phyloP scores from a whole-genome alignment of 2,888 invertebrate species.

The Schizotus pectinicornis region DNA sequence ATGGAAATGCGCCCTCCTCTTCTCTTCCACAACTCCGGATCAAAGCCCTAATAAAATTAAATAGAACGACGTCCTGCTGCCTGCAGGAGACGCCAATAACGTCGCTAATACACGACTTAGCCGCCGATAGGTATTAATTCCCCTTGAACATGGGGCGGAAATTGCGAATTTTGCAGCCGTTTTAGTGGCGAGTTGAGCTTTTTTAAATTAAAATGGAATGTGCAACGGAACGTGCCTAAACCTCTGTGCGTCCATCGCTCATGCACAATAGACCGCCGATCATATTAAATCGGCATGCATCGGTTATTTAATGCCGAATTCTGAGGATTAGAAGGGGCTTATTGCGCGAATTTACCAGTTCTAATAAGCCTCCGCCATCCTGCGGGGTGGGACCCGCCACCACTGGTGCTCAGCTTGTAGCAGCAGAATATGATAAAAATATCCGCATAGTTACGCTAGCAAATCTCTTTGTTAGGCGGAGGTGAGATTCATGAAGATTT shows the following conservation, averaged over 20 bases:
- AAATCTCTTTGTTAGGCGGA: too few relatives aligned
- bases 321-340: conserved; percentile 11
- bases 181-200: conserved; percentile 39
- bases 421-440: too few relatives aligned
- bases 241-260: conserved; percentile 38
- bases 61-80: conserved; percentile 8
- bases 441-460: too few relatives aligned
- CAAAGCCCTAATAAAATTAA: conserved; percentile 17
- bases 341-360: too few relatives aligned
- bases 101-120: conserved; percentile 1
- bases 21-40: conserved; percentile 13
- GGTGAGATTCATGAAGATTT: too few relatives aligned
- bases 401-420: too few relatives aligned
- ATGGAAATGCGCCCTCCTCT: conserved; percentile 23
- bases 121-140: conserved; percentile 34
- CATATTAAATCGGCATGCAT: conserved; percentile 50
- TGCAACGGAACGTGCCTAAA: conserved; percentile 48
- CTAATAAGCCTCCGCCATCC: too few relatives aligned
- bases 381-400: too few relatives aligned
- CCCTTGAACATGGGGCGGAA: conserved; percentile 42
- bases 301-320: conserved; percentile 45
- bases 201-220: conserved; percentile 48
- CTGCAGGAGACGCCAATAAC: neutral
- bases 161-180: conserved; percentile 43
- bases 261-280: conserved; percentile 47